Percentiles rank a stretch among this genome's conserved stretches.
phyloP scores from a whole-genome alignment of 2,113 vertebrate species.

The Pitta sordida region DNA sequence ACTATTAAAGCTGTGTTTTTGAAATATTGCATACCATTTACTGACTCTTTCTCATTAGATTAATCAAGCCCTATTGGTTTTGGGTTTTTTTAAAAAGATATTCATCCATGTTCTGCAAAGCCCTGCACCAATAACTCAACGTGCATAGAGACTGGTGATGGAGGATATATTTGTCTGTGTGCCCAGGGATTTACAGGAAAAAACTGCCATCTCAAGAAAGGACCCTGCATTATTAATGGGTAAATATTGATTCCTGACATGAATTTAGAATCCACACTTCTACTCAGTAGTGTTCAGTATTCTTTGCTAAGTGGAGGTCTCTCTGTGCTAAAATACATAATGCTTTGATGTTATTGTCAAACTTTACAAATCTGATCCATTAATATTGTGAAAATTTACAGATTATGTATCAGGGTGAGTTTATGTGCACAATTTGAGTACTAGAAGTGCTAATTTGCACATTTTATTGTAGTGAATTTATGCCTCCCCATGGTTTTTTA shows the following conservation, averaged over 20 bases:
- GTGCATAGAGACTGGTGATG: slow-evolving; percentile 82
- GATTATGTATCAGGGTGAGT: neutral
- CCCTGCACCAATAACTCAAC: slow-evolving; percentile 88
- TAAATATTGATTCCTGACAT: slow-evolving; percentile 57
- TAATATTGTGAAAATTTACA: neutral
- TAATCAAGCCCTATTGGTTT: neutral
- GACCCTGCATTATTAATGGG: slow-evolving; percentile 82
- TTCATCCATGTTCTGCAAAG: slow-evolving; percentile 78
- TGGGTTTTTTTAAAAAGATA: slow-evolving; percentile 66
- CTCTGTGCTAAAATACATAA: neutral
- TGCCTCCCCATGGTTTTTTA: neutral
- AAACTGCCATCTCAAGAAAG: slow-evolving; percentile 79
- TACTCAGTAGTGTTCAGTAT: neutral
- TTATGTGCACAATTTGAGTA: neutral
- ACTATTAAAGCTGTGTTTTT: neutral
- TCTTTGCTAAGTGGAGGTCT: neutral
- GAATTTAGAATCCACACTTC: neutral
- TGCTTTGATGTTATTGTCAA: neutral
- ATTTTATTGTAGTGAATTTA: neutral
- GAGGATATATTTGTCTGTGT: slow-evolving; percentile 85
- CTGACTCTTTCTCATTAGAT: neutral
- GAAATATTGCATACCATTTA: neutral
- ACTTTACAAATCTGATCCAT: neutral
- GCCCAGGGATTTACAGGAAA: slow-evolving; percentile 77
- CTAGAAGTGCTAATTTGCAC: neutral